Conservation (phyloP, 1,140 invertebrate genomes). For the Hetaerina americana region DNA sequence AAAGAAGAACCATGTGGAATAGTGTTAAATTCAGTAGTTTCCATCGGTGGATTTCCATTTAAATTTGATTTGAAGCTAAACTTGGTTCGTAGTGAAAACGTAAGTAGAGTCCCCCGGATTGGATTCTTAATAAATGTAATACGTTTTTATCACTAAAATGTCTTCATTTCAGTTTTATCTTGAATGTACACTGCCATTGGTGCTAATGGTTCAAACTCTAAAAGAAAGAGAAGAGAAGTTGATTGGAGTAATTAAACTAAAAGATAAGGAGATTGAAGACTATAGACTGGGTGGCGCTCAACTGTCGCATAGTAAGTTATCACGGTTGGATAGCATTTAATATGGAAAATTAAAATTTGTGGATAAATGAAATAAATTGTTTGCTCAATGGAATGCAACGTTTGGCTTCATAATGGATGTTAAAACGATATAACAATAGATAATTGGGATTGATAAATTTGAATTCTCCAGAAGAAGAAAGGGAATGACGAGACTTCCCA, state of each 20-base stretch:
- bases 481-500: too few relatives aligned
- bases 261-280: not conserved
- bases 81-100: not conserved
- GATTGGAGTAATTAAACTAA: not conserved
- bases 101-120: not conserved
- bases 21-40: too few relatives aligned
- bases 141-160: not conserved
- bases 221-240: not conserved
- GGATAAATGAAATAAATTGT: too few relatives aligned
- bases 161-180: not conserved
- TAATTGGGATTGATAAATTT: too few relatives aligned
- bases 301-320: not conserved
- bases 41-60: not conserved
- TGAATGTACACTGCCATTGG: not conserved
- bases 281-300: not conserved
- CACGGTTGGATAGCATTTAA: too few relatives aligned
- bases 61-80: not conserved
- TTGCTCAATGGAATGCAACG: too few relatives aligned
- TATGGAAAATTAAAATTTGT: too few relatives aligned
- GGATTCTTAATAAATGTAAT: not conserved
- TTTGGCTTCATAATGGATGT: too few relatives aligned
- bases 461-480: too few relatives aligned
- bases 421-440: too few relatives aligned
- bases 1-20: not conserved
- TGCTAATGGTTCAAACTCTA: not conserved